Base-by-base conservation (phyloP, 2,113 vertebrate species). In the Synodontis membranacea region DNA sequence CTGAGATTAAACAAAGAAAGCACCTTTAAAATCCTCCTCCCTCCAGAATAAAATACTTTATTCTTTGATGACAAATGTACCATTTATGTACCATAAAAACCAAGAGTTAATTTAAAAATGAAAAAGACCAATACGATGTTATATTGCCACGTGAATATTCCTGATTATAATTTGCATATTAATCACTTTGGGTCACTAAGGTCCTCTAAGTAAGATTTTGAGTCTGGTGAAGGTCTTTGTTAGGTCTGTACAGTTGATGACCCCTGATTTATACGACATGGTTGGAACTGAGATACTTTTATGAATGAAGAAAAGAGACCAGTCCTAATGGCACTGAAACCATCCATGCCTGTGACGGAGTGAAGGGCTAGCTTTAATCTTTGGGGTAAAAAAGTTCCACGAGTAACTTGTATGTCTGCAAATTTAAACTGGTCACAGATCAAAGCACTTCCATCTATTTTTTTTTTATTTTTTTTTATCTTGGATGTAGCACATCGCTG, bases 361-460 rank as follows among this genome's bases (percentile, higher is more conserved):
- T 39, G 23, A 37, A 39, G 21, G 21, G 5, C 52, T 39, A 14
- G 78, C 78, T 56, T 56, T 80, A 54, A 80, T 80, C n/a, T 80
- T 80, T 80, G 48, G 17, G 8, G 48, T 34, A 23, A 54, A 79
- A 50, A 79, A 10, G 31, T 14, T 54, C 17, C 31, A 54, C 25
- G n/a, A 54, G 78, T 54, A 25, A 34, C 75, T 78, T 78, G 75
- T 76, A 76, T 76, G 44, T 31, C 44, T 48, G 44, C 28, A n/a
- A 34, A 79, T 52, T 50, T 19, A 25, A 79, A 52, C 75, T 5
- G 46, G 48, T 80, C 52, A 80, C 78, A 80, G 50, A 39, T 56
- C 78, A 56, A 39, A 39, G 52, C 50, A 56, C 34, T 80, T 80
- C 34, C 39, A 80, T 80, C 78, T 80, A 23, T 39, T 80, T 80